Conservation (phyloP, 92 coral and sea anemone species). For the Metridium senile region DNA sequence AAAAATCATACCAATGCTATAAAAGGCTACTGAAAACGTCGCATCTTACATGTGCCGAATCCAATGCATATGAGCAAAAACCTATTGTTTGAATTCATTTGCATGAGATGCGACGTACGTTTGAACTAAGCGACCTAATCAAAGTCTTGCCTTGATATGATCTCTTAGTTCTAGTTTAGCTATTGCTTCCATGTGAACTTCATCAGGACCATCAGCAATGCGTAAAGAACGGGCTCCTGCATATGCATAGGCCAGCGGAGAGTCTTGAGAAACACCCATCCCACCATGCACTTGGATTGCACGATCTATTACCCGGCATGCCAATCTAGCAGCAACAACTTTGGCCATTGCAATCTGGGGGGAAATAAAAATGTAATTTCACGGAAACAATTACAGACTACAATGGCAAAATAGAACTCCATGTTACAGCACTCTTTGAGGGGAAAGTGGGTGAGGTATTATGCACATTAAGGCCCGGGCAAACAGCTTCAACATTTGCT, state of each 20-base stretch:
- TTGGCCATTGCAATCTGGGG: conserved; percentile 99
- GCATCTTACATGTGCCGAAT: no score
- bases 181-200: conserved; percentile 92
- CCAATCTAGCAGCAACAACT: conserved; percentile 88
- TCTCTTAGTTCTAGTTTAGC: conserved; percentile 86
- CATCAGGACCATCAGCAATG: conserved; percentile 99
- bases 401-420: neutral
- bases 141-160: conserved; percentile 41
- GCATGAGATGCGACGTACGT: no score
- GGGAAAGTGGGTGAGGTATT: neutral
- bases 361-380: no score
- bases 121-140: neutral
- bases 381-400: no score
- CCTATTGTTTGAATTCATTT: no score
- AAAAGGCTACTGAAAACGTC: no score
- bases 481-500: no score
- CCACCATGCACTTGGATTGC: conserved; percentile 99
- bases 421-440: neutral
- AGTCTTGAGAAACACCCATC: conserved; percentile 95
- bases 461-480: no score
- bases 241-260: conserved; percentile 78
- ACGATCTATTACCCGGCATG: conserved; percentile 85
- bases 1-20: no score
- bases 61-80: no score
- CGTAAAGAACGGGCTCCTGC: conserved; percentile 77